A percentile compares a stretch with the other conserved stretches of the same genome.
Evolutionary conservation across 2,888 invertebrate genomes (phyloP).

Genomic region (Apodemia mormo): DNA sequence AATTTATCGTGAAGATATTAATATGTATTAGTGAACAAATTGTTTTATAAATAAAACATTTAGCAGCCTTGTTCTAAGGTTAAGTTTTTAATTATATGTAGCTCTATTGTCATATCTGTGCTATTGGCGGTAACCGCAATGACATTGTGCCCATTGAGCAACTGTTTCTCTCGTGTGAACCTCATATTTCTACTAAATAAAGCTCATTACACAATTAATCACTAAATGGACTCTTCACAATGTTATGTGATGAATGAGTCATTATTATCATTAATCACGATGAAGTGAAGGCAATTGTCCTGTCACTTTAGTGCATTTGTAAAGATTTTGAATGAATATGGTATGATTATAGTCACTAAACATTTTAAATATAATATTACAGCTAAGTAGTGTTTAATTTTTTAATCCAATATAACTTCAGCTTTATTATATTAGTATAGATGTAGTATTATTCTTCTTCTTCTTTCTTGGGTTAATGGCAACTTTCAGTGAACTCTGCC

Average conservation of each 20-base stretch:
- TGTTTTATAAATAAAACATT: not conserved
- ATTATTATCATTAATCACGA: slow-evolving; percentile 10
- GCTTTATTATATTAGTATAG: too few relatives aligned
- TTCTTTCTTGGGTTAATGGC: too few relatives aligned
- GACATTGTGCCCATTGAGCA: slow-evolving; percentile 45
- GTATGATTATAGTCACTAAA: not conserved
- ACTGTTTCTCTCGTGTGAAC: slow-evolving; percentile 42
- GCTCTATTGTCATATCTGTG: slow-evolving; percentile 25
- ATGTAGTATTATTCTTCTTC: too few relatives aligned
- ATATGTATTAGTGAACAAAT: not conserved
- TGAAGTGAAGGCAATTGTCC: slow-evolving; percentile 4
- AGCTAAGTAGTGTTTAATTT: too few relatives aligned
- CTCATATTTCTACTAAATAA: slow-evolving; percentile 45
- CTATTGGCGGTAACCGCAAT: slow-evolving; percentile 32
- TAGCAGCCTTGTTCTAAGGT: not conserved
- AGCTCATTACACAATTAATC: slow-evolving; percentile 40
- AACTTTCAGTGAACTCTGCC: too few relatives aligned
- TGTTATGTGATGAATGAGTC: slow-evolving; percentile 6
- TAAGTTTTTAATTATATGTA: slow-evolving; percentile 24
- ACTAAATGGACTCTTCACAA: slow-evolving; percentile 15
- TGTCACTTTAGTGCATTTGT: slow-evolving; percentile 4
- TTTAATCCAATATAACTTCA: too few relatives aligned
- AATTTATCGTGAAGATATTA: too few relatives aligned
- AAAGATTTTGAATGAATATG: not conserved
- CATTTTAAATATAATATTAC: not conserved